Base-by-base conservation (phyloP, 2,797 vertebrate species). In the Dendrocincla fuliginosa region DNA sequence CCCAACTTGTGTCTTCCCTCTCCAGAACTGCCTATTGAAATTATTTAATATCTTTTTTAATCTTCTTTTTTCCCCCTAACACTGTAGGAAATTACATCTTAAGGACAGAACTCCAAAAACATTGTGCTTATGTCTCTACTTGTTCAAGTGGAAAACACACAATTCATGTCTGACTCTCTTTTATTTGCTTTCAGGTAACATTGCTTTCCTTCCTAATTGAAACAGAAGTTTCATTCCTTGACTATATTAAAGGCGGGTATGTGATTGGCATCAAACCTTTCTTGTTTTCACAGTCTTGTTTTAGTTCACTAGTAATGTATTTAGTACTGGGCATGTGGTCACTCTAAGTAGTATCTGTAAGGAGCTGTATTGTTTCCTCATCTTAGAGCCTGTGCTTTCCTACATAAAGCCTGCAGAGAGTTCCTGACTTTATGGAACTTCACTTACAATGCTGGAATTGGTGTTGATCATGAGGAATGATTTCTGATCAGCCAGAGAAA, bases 241-340 rank as follows among this genome's bases (percentile, higher is more conserved):
- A 99, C 98, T 99, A 99, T 97, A 99, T 99, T 97, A 99, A 99
- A 98, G 99, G 99, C 98, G 99, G 99, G 99, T 99, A 98, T 98
- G 99, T 98, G 79, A 95, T 90, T 92, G 44, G 68, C 67, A 91
- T 65, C 87, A 95, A 93, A 73, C 41, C 41, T 96, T 93, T 92
- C 42, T 70, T 88, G 84, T 84, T 94, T 89, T 93, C 67, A 91
- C 39, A 46, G 5, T 90, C 61, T 93, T n/a, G 14, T 59, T 89
- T 35, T 87, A 81, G 82, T 73, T 73, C 50, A 17, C 35, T 81
- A 59, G 46, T 81, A 69, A 68, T 81, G 74, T 81, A 17, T 86
- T 3, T 71, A 30, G 37, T 73, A 18, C n/a, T 77, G 92, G 86
- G 33, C 73, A 30, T 53, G 41, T 81, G 53, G 46, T 84, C 41